Evolutionary conservation across 2,888 invertebrate genomes (phyloP).

Genomic region (Andricus quercusramuli): DNA sequence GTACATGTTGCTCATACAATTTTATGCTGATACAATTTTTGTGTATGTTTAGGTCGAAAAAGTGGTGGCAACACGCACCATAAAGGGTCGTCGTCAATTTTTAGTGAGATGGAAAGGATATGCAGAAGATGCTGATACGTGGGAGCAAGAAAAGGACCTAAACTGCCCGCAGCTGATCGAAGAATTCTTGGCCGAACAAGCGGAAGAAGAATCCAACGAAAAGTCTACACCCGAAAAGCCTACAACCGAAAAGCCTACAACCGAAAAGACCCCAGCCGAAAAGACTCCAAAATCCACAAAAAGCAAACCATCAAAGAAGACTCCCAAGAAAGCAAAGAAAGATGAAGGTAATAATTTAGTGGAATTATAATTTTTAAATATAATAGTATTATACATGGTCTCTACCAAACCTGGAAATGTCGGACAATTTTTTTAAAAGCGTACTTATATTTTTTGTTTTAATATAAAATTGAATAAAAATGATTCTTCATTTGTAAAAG

Average conservation of each 20-base stretch:
- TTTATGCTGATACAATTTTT: too few relatives aligned
- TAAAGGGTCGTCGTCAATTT: conserved; percentile 85
- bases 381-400: neutral
- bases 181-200: conserved; percentile 76
- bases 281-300: conserved; percentile 26
- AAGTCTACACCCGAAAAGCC: neutral
- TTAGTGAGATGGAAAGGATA: conserved; percentile 90
- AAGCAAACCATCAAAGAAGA: conserved; percentile 29
- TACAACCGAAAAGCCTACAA: conserved; percentile 1
- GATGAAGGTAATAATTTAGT: conserved; percentile 43
- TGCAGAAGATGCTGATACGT: conserved; percentile 84
- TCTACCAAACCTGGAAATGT: too few relatives aligned
- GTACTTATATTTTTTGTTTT: too few relatives aligned
- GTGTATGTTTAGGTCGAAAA: conserved; percentile 83
- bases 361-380: neutral
- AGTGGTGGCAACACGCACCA: conserved; percentile 85
- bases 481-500: too few relatives aligned
- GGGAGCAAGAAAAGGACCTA: conserved; percentile 87
- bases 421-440: too few relatives aligned
- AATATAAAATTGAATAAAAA: too few relatives aligned
- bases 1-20: too few relatives aligned
- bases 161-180: conserved; percentile 86
- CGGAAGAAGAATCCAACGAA: conserved; percentile 52
- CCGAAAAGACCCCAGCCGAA: conserved; percentile 10
- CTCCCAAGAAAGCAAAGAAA: conserved; percentile 46